Percentiles rank a stretch among this genome's conserved stretches.
Conservation (phyloP, 1,140 invertebrate genomes). For the Hyles vespertilio region DNA sequence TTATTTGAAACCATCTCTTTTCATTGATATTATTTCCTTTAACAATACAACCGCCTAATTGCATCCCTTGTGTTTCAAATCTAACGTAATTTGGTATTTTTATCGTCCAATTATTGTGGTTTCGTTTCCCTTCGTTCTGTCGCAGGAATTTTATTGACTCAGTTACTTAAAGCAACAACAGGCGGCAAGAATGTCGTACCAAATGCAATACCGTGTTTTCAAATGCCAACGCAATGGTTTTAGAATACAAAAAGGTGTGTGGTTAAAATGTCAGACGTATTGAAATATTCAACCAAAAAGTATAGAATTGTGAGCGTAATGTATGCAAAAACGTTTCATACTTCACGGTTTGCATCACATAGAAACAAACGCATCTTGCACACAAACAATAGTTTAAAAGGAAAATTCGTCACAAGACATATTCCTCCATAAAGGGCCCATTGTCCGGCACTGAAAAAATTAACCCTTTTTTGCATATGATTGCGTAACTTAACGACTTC, state of each 20-base stretch:
- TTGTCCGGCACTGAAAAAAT: constrained; percentile 29
- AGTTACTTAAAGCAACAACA: too few species aligned
- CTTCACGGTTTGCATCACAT: neutral
- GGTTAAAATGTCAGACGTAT: too few species aligned
- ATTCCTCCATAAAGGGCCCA: constrained; percentile 21
- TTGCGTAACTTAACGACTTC: constrained; percentile 59
- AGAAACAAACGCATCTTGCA: neutral
- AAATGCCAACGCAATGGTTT: too few species aligned
- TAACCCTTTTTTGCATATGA: constrained; percentile 70
- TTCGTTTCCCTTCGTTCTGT: too few species aligned
- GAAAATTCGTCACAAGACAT: constrained; percentile 1
- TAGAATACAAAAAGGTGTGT: too few species aligned
- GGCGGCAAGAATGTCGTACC: too few species aligned
- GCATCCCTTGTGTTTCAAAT: constrained; percentile 27
- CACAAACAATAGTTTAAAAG: neutral
- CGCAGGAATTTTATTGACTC: too few species aligned
- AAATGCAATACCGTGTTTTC: too few species aligned
- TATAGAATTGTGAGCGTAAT: too few species aligned
- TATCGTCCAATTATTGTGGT: constrained; percentile 14
- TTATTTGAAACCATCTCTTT: constrained; percentile 38
- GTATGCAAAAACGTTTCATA: neutral
- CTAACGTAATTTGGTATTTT: constrained; percentile 18
- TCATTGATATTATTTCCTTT: constrained; percentile 24
- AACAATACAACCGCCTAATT: constrained; percentile 26
- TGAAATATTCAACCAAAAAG: too few species aligned